Evolutionary conservation across 1,140 invertebrate genomes (phyloP), one percentile per base, ranked within the genome.

Genomic region (Oscheius sp.): DNA sequence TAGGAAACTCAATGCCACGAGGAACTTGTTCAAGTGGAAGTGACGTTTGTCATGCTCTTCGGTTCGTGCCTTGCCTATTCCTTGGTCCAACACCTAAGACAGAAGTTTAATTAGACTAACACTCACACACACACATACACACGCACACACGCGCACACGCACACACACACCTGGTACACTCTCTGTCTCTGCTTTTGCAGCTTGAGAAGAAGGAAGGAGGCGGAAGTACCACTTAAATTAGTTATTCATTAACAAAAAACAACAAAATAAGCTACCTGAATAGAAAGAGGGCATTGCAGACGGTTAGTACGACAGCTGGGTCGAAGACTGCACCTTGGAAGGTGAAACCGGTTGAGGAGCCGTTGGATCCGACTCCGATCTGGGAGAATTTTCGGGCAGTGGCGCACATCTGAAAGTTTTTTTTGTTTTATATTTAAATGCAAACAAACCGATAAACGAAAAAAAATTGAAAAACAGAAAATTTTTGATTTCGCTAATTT

Each of bases 141-240:
- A 42, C 10, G 38, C 10, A 10, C 38, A 42, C 38, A 42, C 10
- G 10, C n/a, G n/a, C 10, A 42, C 38, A 42, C 10, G 10, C 38
- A n/a, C 38, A 42, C 32, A 58, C 69, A 55, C 46, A 71, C 69
- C 38, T 71, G 69, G 52, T 71, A 71, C 46, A 71, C 59, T 52
- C 59, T 62, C 46, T 63, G 38, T 71, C 69, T n/a, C 52, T 71
- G 69, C 32, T 71, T 71, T 65, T 71, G 69, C 28, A 71, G 26
- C 46, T 71, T 71, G 15, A 71, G 59, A 29, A 71, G 29, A 1
- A 71, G 42, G 35, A 71, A 71, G 2, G 59, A 42, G 13, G 69
- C 69, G 7, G 69, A 59, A 7, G 58, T 59, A 1, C 69, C 69
- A 64, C 69, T n/a, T n/a, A n/a, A n/a, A n/a, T n/a, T n/a, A n/a